phyloP scores from a whole-genome alignment of 2,888 invertebrate species.

The Metallyticus violacea region DNA sequence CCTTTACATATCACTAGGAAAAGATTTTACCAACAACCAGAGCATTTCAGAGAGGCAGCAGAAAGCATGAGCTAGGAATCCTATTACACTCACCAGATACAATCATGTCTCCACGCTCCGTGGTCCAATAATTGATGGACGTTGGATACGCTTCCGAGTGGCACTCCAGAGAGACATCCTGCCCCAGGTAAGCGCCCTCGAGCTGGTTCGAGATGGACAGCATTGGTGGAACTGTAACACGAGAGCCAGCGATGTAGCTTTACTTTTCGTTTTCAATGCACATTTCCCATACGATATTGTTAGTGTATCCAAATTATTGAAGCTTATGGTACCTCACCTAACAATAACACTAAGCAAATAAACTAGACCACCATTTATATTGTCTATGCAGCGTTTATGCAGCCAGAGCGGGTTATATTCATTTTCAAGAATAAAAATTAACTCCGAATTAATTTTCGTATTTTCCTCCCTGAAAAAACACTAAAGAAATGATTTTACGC shows the following conservation, averaged over 20 bases:
- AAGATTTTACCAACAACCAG: background rate
- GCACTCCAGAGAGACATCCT: conserved; percentile 84
- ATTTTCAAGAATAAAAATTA: too few species aligned
- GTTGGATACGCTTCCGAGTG: conserved; percentile 90
- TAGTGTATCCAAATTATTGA: too few species aligned
- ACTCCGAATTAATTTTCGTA: too few species aligned
- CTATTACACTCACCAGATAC: conserved; percentile 70
- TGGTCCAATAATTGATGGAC: conserved; percentile 94
- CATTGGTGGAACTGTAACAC: conserved; percentile 82
- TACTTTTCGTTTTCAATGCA: background rate
- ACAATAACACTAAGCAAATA: too few species aligned
- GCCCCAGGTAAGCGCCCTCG: conserved; percentile 84
- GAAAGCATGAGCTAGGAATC: background rate
- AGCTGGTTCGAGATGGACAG: conserved; percentile 89
- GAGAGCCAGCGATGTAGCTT: conserved; percentile 28
- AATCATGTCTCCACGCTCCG: conserved; percentile 87
- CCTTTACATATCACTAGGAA: background rate
- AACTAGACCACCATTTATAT: too few species aligned
- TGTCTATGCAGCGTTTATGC: too few species aligned
- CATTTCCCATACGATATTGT: too few species aligned
- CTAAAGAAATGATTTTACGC: too few species aligned
- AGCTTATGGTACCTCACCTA: too few species aligned
- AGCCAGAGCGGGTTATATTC: too few species aligned
- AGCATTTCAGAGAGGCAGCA: background rate
- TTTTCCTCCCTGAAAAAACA: too few species aligned